Evolutionary conservation across 2,113 vertebrate genomes (phyloP).

Genomic region (Alligator mississippiensis): DNA sequence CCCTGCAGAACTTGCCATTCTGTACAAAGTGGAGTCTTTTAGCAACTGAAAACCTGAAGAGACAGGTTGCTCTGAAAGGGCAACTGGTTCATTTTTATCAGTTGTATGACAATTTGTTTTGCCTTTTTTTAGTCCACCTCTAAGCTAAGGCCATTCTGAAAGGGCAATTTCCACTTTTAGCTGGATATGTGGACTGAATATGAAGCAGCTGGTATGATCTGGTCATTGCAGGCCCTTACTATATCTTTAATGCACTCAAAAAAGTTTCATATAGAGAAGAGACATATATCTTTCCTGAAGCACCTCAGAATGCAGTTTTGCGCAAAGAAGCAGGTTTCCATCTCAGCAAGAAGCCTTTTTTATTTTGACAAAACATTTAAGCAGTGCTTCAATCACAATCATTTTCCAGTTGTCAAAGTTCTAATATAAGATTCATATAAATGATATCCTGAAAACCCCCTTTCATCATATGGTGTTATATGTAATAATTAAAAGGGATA

Average conservation of each 20-base stretch:
- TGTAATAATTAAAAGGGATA: background rate
- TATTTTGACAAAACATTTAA: background rate
- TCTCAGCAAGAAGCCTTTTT: background rate
- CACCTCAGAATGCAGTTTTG: background rate
- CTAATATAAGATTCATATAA: slow-evolving; percentile 18
- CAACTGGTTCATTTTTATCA: slow-evolving; percentile 21
- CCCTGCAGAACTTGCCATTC: rapidly evolving
- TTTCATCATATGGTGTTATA: background rate
- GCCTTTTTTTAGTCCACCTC: background rate
- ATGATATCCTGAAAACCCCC: slow-evolving; percentile 14
- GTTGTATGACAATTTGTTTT: background rate
- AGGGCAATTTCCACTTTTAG: slow-evolving; percentile 2
- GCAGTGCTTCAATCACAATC: slow-evolving; percentile 29
- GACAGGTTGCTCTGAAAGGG: background rate
- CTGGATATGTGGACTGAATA: background rate
- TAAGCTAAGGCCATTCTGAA: slow-evolving; percentile 6
- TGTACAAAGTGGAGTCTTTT: background rate
- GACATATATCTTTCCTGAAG: background rate
- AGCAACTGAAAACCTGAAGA: background rate
- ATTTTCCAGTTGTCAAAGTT: slow-evolving; percentile 28
- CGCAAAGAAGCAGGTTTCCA: background rate
- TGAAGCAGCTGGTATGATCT: slow-evolving; percentile 13
- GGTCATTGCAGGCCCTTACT: background rate
- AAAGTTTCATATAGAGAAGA: background rate
- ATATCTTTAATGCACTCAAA: background rate